Conservation (phyloP, 2,888 invertebrate species). For the Euplagia quadripunctaria region DNA sequence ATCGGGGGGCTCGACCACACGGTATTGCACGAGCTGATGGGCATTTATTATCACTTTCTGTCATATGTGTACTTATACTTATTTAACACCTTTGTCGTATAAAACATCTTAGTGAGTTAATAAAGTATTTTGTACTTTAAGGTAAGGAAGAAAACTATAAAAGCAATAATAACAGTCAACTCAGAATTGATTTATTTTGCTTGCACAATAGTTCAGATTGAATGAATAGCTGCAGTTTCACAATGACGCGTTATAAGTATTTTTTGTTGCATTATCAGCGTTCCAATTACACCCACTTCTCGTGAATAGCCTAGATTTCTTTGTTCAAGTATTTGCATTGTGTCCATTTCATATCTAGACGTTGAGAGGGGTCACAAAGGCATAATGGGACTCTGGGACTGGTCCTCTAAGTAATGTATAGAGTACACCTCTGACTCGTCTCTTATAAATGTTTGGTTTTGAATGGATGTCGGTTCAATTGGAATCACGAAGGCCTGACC, state of each 20-base stretch:
- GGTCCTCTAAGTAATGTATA: background rate
- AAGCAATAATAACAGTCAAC: background rate
- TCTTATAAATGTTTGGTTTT: too few relatives aligned
- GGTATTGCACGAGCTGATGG: too few relatives aligned
- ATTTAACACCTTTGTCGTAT: too few relatives aligned
- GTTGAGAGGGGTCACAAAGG: background rate
- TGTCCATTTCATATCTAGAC: background rate
- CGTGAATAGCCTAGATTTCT: slow-evolving; percentile 25
- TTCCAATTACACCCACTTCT: slow-evolving; percentile 32
- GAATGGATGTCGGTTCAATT: too few relatives aligned
- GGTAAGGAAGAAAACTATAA: background rate
- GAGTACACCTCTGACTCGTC: background rate
- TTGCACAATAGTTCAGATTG: slow-evolving; percentile 37
- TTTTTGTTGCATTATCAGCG: slow-evolving; percentile 51
- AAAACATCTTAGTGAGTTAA: too few relatives aligned
- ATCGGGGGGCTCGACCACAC: too few relatives aligned
- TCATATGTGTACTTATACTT: too few relatives aligned
- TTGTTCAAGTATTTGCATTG: slow-evolving; percentile 8
- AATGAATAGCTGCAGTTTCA: slow-evolving; percentile 30
- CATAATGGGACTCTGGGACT: background rate
- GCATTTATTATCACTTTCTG: too few relatives aligned
- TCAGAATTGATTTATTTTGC: background rate
- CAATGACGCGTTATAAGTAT: slow-evolving; percentile 33
- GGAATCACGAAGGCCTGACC: too few relatives aligned
- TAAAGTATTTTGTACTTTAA: background rate